Evolutionary conservation across 1,140 invertebrate genomes (phyloP), one percentile per base, ranked within the genome.

Genomic region (Leptonema lineaticorne): DNA sequence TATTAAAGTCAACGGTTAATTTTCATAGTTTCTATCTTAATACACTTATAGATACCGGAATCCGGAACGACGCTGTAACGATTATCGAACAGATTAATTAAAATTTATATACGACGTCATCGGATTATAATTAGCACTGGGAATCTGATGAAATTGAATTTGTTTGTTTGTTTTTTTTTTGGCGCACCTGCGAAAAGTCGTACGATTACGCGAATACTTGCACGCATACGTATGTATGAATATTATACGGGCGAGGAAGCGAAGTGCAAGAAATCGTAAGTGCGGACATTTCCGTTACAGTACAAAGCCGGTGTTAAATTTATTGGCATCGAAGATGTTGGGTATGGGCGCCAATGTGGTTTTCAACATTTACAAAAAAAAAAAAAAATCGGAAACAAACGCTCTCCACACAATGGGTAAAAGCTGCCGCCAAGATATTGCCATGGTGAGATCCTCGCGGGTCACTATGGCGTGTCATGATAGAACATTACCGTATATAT

Each of bases 241-340:
- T 41, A n/a, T n/a, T n/a, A n/a, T n/a, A n/a, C n/a, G n/a, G n/a
- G 37, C 37, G 30, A 9, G 9, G 24, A 11, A 11, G 22, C 50
- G 20, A 26, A 24, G 50, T 24, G 50, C 50, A 53, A 53, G 50
- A 53, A 53, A 53, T 53, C 50, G 27, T 53, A 53, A 53, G 50
- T 24, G 50, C 24, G 50, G 50, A 53, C 50, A 14, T 53, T 53
- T 53, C 50, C 50, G 50, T 53, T 53, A 53, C 50, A 53, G 50
- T 53, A 53, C 50, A 53, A 53, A 53, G 50, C 50, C 50, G 50
- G 50, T 53, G 50, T 53, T 53, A 22, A 53, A 53, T 53, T 53
- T 53, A 53, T 53, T 53, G 50, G 50, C 50, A 26, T 9, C 50
- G 50, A 53, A 53, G 50, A 53, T 53, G 50, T 53, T 53, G 50